phyloP scores from a whole-genome alignment of 2,797 vertebrate genomes.

The Knipowitschia caucasica region DNA sequence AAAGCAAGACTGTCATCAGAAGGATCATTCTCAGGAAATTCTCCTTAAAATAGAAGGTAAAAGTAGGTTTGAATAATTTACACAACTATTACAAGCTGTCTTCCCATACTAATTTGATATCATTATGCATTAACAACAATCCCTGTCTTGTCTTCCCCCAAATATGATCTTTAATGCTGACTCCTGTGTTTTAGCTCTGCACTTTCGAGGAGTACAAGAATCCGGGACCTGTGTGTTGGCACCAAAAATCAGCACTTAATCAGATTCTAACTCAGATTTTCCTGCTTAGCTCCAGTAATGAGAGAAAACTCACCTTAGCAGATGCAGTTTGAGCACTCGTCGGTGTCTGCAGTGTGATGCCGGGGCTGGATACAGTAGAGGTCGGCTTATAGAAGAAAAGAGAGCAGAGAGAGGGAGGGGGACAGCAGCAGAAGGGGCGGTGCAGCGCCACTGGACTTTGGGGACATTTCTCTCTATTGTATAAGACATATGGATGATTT shows the following conservation, averaged over 20 bases:
- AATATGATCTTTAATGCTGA: conserved; percentile 32
- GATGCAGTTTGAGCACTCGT: conserved; percentile 64
- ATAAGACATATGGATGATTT: conserved; percentile 45
- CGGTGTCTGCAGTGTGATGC: conserved; percentile 66
- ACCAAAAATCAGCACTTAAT: conserved; percentile 13
- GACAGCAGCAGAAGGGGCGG: conserved; percentile 41
- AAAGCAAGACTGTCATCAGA: conserved; percentile 57
- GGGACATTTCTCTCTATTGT: conserved; percentile 58
- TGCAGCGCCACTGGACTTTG: conserved; percentile 62
- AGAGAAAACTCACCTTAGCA: conserved; percentile 64
- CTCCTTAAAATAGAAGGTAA: conserved; percentile 34
- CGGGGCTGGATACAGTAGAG: conserved; percentile 68
- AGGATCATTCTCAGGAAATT: conserved; percentile 58
- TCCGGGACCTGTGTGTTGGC: conserved; percentile 4
- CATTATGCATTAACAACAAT: conserved; percentile 12
- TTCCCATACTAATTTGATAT: conserved; percentile 17
- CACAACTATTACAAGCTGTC: background rate
- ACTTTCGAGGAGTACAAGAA: conserved; percentile 23
- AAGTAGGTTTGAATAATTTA: conserved; percentile 10
- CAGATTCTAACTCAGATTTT: conserved; percentile 11
- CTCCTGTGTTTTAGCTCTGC: conserved; percentile 24
- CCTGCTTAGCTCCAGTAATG: conserved; percentile 19
- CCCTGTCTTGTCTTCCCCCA: conserved; percentile 29
- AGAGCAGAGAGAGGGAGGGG: conserved; percentile 43
- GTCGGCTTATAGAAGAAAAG: conserved; percentile 63